Base-by-base conservation (phyloP, 2,797 vertebrate genomes). In the Pachyuromys duprasi region DNA sequence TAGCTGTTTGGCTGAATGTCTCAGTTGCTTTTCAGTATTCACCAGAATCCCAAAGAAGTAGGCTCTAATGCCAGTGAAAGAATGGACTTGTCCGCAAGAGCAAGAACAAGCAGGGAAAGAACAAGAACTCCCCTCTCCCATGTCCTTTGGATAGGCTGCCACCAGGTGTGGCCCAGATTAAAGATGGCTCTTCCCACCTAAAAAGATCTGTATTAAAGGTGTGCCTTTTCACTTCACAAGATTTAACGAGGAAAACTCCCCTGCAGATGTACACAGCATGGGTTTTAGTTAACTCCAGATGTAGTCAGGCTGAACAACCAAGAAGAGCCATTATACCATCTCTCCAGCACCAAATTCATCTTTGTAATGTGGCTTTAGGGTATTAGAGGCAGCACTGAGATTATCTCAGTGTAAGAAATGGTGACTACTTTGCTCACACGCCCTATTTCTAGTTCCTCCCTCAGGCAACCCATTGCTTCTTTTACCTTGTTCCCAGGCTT, bases 351-450 rank as follows among this genome's bases (percentile, higher is more conserved):
- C 63, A 31, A 82, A 42, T 42, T 31, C 36, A 82, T 63, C 60
- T 82, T 31, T 82, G 36, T 17, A 42, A 57, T 31, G 15, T 65
- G 57, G 14, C 65, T 89, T 62, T 70, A 63, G 86, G 42, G 9
- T 45, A 1, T 36, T 65, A 75, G 53, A 0, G 2, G 20, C 63
- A 39, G 83, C n/a, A 39, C 7, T 8, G 62, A 17, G 12, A 2
- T 78, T 22, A n/a, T 28, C 74, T 36, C 22, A 60, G 18, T 13
- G 24, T 36, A 69, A 20, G 53, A 1, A 72, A 72, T 14, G 86
- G 36, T 3, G 84, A 31, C 36, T n/a, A 0, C 5, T 63, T 0
- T 1, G 8, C 18, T 28, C 13, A 2, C 31, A n/a, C 2, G 5
- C 8, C 33, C 15, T 20, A 63, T 18, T 45, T 49, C 39, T n/a